Base-by-base conservation (phyloP, 1,140 invertebrate genomes). In the Hyposmocoma kahamanoa region DNA sequence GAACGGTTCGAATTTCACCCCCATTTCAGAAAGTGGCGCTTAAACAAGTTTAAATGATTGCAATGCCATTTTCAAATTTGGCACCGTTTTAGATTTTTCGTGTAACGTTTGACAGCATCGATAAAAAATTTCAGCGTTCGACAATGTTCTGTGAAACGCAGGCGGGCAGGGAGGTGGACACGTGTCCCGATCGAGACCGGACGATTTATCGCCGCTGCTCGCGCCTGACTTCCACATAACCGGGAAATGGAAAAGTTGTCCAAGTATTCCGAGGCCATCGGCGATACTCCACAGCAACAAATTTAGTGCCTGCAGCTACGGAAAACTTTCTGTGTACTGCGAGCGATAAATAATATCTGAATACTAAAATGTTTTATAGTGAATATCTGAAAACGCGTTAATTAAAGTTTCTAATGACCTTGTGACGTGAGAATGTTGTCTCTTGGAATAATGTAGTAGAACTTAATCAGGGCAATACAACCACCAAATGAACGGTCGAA, bases 221-320 rank as follows among this genome's bases (percentile, higher is more conserved):
- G 55, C 45, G 43, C 13, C 39, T 50, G 49, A 44, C 51, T 30
- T 56, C 43, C 42, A 49, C 50, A 52, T 42, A 50, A 51, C 47
- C 53, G 55, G 55, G 53, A 62, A 69, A 69, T 65, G 59, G 62
- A 62, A 69, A 69, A 69, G 59, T 65, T 62, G 44, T 42, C 38
- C n/a, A n/a, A 44, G 50, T 56, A 53, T 41, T 53, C 47, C 42
- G 28, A 42, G 56, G 56, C 53, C 44, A 55, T 57, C 45, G 51
- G 32, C 28, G 47, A 42, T 22, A 28, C 32, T 54, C 38, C 55
- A 46, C 58, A 59, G 53, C 46, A 54, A 57, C 59, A 65, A 65
- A 66, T 59, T 66, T 66, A 59, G 55, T 62, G 56, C 42, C 45
- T 41, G 58, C 52, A 51, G 38, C 32, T 32, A 34, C 42, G 56